Evolutionary conservation across 2,888 invertebrate species (phyloP), one percentile per base, ranked within the genome.

Genomic region (Rhogogaster chlorosoma): DNA sequence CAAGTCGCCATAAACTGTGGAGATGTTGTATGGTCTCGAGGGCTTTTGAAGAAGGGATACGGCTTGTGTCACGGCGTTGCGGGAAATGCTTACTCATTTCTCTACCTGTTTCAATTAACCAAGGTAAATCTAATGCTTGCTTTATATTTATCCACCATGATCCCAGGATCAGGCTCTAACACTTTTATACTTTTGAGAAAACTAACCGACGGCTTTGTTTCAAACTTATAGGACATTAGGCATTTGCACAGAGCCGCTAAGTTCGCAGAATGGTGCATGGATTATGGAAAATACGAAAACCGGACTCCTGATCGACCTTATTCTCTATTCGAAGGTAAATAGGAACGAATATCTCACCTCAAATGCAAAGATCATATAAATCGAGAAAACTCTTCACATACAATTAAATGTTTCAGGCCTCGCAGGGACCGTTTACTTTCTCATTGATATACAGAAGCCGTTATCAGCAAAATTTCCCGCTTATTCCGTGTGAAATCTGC

Each of bases 61-160:
- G 97, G 98, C 86, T 93, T 98, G 29, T 98, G 98, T 91, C 98
- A 98, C 91, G 98, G 98, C 1, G 96, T 97, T 4, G 95, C 97
- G 87, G 98, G 98, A 85, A 98, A 98, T 94, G 98, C 96, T 1
- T 98, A 98, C 91, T 95, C 97, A 10, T 97, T 98, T 91, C 94
- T 98, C 83, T 95, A 96, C 88, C 93, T 98, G 42, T 98, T 96
- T 92, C 96, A 97, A 92, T 94, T 95, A n/a, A 98, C 98, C 1
- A 95, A 95, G 92, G 96, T 96, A 93, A 90, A 88, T 80, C 71
- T 84, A 70, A 84, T 64, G 22, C 70, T 26, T 3, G 9, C 84
- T 61, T 61, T 57, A 32, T 36, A 83, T 71, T 80, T 42, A 15
- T 26, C 32, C 12, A 42, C 42, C 6, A 22, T 42, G 12, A 38